phyloP scores from a whole-genome alignment of 2,113 vertebrate species.

The Chiloscyllium plagiosum region DNA sequence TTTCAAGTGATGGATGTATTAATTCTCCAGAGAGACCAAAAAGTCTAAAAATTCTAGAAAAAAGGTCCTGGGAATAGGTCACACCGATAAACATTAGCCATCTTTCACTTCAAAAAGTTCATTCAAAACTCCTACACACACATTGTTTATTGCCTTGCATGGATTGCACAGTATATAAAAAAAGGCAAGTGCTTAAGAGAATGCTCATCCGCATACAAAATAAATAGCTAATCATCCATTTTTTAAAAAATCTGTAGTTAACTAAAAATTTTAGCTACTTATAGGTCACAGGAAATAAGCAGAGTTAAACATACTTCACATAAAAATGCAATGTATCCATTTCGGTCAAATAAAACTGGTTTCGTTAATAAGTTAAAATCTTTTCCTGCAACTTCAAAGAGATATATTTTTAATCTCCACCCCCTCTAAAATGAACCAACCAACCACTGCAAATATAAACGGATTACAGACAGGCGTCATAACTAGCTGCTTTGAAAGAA shows the following conservation, averaged over 20 bases:
- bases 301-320: not conserved
- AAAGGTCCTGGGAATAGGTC: constrained; percentile 21
- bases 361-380: not conserved
- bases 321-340: not conserved
- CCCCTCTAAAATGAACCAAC: not conserved
- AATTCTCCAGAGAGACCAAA: not conserved
- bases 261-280: not conserved
- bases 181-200: not conserved
- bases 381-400: not conserved
- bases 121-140: not conserved
- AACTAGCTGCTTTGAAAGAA: not conserved
- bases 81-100: not conserved
- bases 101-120: not conserved
- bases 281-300: not conserved
- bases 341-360: not conserved
- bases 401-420: not conserved
- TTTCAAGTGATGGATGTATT: not conserved
- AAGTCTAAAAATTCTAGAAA: not conserved
- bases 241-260: not conserved
- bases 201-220: not conserved
- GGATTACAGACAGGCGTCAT: not conserved
- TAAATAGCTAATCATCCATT: not conserved
- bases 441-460: not conserved
- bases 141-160: not conserved
- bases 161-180: not conserved